These are phyloP conservation scores for Sturnira hondurensis DNA, from an alignment of 2,113 vertebrate species.

Conservation along the genomic window DNA sequence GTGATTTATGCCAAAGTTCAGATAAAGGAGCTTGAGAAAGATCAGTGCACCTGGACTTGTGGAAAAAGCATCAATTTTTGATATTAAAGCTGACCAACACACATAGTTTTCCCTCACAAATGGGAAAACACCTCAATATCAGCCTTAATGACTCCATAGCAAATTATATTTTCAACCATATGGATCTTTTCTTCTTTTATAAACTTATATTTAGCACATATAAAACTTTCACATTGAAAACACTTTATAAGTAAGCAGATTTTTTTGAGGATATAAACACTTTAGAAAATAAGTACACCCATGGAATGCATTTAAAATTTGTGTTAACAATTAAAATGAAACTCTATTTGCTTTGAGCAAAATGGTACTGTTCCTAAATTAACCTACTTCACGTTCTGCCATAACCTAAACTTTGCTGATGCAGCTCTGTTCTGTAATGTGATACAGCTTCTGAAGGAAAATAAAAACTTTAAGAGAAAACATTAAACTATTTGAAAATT, in stretches of 20 bases:
- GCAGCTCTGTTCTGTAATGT: not conserved
- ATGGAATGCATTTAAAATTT: constrained; percentile 35
- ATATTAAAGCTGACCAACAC: not conserved
- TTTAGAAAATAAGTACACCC: constrained; percentile 46
- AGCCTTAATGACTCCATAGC: not conserved
- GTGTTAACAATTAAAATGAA: constrained; percentile 29
- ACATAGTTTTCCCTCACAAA: not conserved
- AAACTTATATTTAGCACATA: constrained; percentile 48
- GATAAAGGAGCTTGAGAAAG: constrained; percentile 9
- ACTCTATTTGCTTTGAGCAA: constrained; percentile 1
- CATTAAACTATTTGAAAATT: constrained; percentile 25
- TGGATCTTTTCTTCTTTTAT: constrained; percentile 40
- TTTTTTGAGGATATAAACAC: not conserved
- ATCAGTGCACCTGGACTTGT: not conserved
- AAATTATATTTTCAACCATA: constrained; percentile 49
- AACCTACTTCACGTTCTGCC: not conserved
- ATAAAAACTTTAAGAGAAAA: constrained; percentile 22
- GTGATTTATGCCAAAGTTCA: not conserved
- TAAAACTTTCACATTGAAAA: constrained; percentile 44
- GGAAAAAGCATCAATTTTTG: constrained; percentile 7
- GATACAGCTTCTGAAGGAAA: not conserved
- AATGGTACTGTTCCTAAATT: not conserved
- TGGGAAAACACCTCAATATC: constrained; percentile 26
- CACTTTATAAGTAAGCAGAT: not conserved
- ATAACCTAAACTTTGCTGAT: not conserved